Evolutionary conservation across 2,797 vertebrate genomes (phyloP), one percentile per base, ranked within the genome.

Genomic region (Telmatherina bonti): DNA sequence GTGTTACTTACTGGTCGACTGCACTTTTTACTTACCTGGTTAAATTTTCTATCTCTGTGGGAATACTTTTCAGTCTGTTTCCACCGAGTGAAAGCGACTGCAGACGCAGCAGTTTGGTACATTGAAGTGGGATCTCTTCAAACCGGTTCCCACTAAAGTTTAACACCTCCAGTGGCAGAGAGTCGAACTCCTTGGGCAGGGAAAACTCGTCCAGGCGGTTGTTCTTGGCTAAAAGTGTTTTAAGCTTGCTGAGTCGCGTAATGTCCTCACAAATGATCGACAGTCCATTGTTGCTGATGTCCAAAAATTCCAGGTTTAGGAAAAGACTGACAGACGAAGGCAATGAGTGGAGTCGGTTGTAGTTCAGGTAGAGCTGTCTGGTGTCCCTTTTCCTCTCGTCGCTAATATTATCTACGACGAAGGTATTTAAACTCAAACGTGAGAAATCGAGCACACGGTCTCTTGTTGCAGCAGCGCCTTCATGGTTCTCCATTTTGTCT

Each of bases 131-230:
- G 67, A 99, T 85, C 86, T 96, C 96, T 75, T 95, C 91, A 82
- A 99, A 99, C 22, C 96, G 91, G 92, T 99, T 99, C 33, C 98
- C 98, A 76, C 97, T 97, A 2, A 99, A 90, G 90, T 99, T 99
- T 84, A 99, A 88, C 85, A 96, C 94, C 83, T 97, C 96, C 78
- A 99, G 94, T 70, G 64, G 91, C 88, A 96, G 87, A 51, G 92
- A 95, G 62, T 95, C 91, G 53, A 97, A 96, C 62, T 95, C 93
- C 74, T 99, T 98, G 75, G 98, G 98, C 79, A 98, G 90, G 0
- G 97, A 96, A 12, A 92, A 93, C 83, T 95, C 96, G 74, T 96
- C 94, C 68, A 99, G 94, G 2, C 95, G 94, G 93, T 99, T 99
- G 95, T 99, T 99, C 90, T 98, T 97, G 74, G 98, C 97, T 56